Evolutionary conservation across 2,113 vertebrate genomes (phyloP), one percentile per base, ranked within the genome.

Genomic region (Oreocharis arfaki): DNA sequence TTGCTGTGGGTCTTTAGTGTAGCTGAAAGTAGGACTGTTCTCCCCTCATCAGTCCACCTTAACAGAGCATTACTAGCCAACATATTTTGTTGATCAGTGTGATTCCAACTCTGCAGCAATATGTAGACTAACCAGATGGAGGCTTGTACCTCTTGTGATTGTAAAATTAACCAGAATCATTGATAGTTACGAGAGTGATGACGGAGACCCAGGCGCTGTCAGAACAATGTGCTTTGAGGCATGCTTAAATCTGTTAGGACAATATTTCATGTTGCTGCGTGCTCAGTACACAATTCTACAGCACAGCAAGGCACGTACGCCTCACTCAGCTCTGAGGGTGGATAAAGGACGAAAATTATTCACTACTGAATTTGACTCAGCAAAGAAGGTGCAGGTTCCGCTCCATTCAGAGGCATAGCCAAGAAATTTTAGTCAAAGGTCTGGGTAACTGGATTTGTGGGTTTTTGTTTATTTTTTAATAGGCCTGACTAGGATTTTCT

Each of bases 61-160:
- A 97, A 97, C 86, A 89, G 59, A 95, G 84, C 39, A 2, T 88
- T 79, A 91, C 70, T 82, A 76, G 84, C 67, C 92, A 90, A 75
- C 92, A 92, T 96, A 94, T 95, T 94, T 96, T 97, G 96, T 96
- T 93, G 91, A 95, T 93, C 94, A 71, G 91, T 93, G 87, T 71
- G 97, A 91, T 91, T 96, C 86, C 90, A 96, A 60, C 57, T 95
- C 92, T 32, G 60, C 80, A 81, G 10, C 92, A 84, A 78, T 94
- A 95, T 96, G 96, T 88, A 97, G 96, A 94, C 92, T 90, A 93
- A 94, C 90, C 96, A 96, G 95, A 96, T 96, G 96, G 96, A 96
- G 95, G 57, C 85, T 96, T 92, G 87, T 95, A 96, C 95, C 93
- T 93, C 95, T 96, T 52, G 80, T 71, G 93, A 94, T 96, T 94